phyloP scores from a whole-genome alignment of 2,113 vertebrate genomes.

The Stomatorhinus ivindoensis region DNA sequence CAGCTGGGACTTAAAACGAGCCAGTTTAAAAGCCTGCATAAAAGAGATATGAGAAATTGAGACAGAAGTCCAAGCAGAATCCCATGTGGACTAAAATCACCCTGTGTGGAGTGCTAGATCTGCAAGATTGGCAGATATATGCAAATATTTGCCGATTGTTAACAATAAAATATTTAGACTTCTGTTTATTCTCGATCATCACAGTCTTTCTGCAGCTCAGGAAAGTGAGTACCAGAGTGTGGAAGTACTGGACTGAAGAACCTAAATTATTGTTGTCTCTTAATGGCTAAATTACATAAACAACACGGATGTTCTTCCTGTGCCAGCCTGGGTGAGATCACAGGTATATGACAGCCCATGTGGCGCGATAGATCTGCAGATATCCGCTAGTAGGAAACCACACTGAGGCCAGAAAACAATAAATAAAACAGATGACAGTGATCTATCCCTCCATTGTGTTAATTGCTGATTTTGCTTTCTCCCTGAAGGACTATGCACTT shows the following conservation, averaged over 20 bases:
- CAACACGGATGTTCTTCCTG: neutral
- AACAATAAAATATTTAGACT: neutral
- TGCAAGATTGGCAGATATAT: neutral
- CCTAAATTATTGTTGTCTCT: neutral
- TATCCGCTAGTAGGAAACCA: neutral
- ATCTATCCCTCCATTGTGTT: constrained; percentile 13
- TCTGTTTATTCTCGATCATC: neutral
- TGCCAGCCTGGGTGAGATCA: neutral
- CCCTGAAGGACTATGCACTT: neutral
- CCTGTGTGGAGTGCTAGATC: neutral
- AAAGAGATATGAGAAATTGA: neutral
- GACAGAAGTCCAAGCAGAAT: neutral
- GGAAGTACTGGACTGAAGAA: neutral
- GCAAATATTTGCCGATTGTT: neutral
- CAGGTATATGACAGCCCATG: neutral
- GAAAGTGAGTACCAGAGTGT: neutral
- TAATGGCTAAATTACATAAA: neutral
- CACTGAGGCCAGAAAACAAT: constrained; percentile 3
- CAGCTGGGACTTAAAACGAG: neutral
- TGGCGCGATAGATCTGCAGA: neutral
- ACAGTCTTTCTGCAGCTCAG: neutral
- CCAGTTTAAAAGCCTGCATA: neutral
- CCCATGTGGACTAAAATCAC: neutral
- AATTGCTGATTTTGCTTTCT: neutral
- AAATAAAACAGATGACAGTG: constrained; percentile 22